Conservation (phyloP, 2,888 invertebrate species). For the Ypsolopha sequella region DNA sequence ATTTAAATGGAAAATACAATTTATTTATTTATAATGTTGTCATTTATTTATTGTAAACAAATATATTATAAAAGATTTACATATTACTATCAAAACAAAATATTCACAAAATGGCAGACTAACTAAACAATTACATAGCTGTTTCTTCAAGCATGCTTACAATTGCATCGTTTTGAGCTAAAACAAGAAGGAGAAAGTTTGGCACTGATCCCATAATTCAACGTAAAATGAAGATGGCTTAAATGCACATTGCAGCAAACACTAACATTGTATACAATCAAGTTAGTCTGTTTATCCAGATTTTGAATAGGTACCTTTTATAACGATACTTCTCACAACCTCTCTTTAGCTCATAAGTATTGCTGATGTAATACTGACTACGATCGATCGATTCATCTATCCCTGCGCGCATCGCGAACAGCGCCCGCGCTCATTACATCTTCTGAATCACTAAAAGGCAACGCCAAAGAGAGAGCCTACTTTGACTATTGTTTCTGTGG, state of each 20-base stretch:
- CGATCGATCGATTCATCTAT: constrained; percentile 11
- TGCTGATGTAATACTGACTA: constrained; percentile 59
- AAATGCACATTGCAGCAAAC: constrained; percentile 65
- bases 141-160: constrained; percentile 66
- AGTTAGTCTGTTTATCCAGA: constrained; percentile 65
- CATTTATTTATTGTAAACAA: constrained; percentile 71
- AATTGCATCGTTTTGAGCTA: constrained; percentile 70
- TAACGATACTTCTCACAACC: constrained; percentile 64
- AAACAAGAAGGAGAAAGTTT: constrained; percentile 66
- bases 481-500: constrained; percentile 62
- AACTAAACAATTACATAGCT: constrained; percentile 69
- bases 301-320: constrained; percentile 69
- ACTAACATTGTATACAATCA: constrained; percentile 27
- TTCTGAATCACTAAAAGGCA: constrained; percentile 19
- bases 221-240: constrained; percentile 60
- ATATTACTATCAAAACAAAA: constrained; percentile 72
- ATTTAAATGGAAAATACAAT: constrained; percentile 72
- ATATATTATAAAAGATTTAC: constrained; percentile 72
- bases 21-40: constrained; percentile 70
- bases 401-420: background rate
- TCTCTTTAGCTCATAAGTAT: constrained; percentile 58
- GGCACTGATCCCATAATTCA: constrained; percentile 69
- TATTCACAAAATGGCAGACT: constrained; percentile 72
- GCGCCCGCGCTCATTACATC: background rate
- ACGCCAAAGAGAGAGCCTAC: constrained; percentile 61